phyloP scores from a whole-genome alignment of 2,113 vertebrate genomes.

The Halcyon senegalensis region DNA sequence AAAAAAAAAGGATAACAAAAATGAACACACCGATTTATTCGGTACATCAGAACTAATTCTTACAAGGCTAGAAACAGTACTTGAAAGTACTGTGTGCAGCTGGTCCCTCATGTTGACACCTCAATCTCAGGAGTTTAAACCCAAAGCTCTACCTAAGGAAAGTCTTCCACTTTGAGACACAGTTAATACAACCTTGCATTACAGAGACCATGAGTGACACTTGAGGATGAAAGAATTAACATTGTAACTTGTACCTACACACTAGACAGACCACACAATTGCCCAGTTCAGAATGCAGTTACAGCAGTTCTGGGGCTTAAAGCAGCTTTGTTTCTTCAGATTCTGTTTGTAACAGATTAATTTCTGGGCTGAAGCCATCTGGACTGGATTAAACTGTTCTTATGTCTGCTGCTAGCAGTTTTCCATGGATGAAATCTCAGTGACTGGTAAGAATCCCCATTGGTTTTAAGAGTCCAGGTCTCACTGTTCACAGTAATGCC shows the following conservation, averaged over 20 bases:
- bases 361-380: neutral
- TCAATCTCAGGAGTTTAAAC: neutral
- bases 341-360: conserved; percentile 13
- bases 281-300: neutral
- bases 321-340: conserved; percentile 38
- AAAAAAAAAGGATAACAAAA: conserved; percentile 68
- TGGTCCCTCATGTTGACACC: conserved; percentile 11
- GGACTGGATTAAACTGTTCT: neutral
- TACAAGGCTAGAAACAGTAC: conserved; percentile 41
- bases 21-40: conserved; percentile 58
- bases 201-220: neutral
- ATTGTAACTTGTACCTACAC: neutral
- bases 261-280: neutral
- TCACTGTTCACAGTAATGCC: neutral
- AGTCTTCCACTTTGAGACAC: conserved; percentile 15
- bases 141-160: conserved; percentile 2
- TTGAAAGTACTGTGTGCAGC: conserved; percentile 27
- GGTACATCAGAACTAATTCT: conserved; percentile 31
- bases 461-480: neutral
- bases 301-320: neutral
- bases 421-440: neutral
- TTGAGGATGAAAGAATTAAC: neutral
- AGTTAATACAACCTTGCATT: neutral
- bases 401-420: neutral
- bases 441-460: neutral